Evolutionary conservation across 2,113 vertebrate species (phyloP).

Genomic region (Solenodon paradoxus): DNA sequence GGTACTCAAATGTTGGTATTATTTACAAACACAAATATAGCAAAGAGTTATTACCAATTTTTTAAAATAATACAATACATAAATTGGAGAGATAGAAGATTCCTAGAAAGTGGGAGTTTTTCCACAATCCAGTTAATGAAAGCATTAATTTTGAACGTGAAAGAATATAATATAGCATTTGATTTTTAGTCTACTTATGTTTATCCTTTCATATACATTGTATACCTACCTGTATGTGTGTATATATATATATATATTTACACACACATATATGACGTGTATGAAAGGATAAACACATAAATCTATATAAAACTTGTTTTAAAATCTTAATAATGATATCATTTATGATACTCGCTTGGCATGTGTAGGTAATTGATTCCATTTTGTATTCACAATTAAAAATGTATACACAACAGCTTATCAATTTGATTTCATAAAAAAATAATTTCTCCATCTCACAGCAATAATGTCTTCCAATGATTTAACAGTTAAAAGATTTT

Average conservation of each 20-base stretch:
- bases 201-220: too few relatives aligned
- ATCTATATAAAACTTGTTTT: too few relatives aligned
- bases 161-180: neutral
- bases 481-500: neutral
- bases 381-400: neutral
- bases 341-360: neutral
- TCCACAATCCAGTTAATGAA: neutral
- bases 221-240: neutral
- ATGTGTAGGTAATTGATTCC: neutral
- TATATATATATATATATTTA: neutral
- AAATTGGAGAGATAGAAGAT: neutral
- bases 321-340: neutral
- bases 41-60: neutral
- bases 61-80: neutral
- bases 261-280: too few relatives aligned
- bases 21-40: neutral
- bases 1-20: neutral
- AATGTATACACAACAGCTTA: neutral
- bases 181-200: neutral
- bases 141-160: neutral
- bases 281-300: too few relatives aligned
- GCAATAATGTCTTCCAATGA: neutral
- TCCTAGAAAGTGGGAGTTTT: neutral
- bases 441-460: neutral
- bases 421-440: neutral